Conservation (phyloP, 2,888 invertebrate species). For the Ethmia dodecea region DNA sequence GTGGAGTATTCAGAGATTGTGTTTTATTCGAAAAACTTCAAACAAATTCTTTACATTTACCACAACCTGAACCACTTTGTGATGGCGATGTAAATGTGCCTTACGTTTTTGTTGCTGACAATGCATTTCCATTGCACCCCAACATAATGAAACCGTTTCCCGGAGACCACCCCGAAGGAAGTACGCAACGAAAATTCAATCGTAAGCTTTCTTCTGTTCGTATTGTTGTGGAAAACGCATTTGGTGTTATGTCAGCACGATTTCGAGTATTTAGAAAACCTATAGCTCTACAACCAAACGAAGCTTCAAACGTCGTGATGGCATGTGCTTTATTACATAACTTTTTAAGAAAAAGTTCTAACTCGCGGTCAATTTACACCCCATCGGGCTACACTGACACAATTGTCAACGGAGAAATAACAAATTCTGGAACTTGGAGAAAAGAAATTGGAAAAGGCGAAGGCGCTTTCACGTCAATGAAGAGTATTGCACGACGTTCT, state of each 20-base stretch:
- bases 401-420: background rate
- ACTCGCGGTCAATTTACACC: background rate
- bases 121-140: conserved; percentile 8
- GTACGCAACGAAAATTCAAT: conserved; percentile 3
- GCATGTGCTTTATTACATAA: background rate
- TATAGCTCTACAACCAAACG: background rate
- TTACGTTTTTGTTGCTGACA: conserved; percentile 10
- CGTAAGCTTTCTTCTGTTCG: background rate
- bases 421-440: background rate
- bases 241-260: background rate
- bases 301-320: background rate
- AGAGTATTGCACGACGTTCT: background rate
- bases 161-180: conserved; percentile 2
- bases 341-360: background rate
- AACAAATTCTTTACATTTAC: background rate
- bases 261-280: background rate
- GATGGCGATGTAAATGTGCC: conserved; percentile 3
- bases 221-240: background rate
- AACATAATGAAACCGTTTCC: conserved; percentile 10
- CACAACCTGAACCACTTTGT: conserved; percentile 2
- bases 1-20: conserved; percentile 7
- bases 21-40: background rate
- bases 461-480: background rate
- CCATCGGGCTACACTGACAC: background rate
- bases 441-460: background rate